Base-by-base conservation (phyloP, 2,113 vertebrate species). In the Lepidiolamprologus cunningtoni region DNA sequence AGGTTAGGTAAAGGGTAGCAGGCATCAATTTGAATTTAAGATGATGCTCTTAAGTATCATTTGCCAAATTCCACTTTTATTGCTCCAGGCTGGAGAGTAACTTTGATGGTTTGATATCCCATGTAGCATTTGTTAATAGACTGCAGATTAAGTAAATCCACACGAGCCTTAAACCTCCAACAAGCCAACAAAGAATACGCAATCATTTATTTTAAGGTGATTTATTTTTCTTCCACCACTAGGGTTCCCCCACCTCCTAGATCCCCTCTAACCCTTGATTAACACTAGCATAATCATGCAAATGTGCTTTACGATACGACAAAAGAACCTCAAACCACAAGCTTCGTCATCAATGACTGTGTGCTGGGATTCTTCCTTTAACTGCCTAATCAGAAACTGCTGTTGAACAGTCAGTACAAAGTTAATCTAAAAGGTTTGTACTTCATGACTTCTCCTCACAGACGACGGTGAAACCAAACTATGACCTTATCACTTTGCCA, bases 401-500 rank as follows among this genome's bases (percentile, higher is more conserved):
- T 94, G 93, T 78, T 78, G 45, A 78, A 33, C 73, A 78, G 73
- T 52, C 84, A n/a, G 83, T 78, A 86, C 61, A 52, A 80, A 78
- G 82, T 86, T 86, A 84, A 89, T 89, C 85, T 73, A 52, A 89
- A 81, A 89, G 87, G 86, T 85, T 93, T 92, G 81, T 89, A 76
- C 89, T 93, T 76, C 71, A 76, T 76, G 71, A 76, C 45, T 78
- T 78, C 73, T 50, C 73, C 28, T 91, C 87, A 73, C 79, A 85
- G 86, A 85, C 14, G 66, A 87, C 23, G 7, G 11, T 73, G 47
- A 89, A 84, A 89, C 88, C 90, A 94, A 92, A 89, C 87, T 90
- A 85, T 90, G 91, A 91, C 89, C 90, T 89, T 85, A 94, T 90
- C 73, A 14, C 83, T 88, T 85, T 89, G 84, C 79, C 83, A 83